A percentile compares a stretch with the other conserved stretches of the same genome.
Conservation (phyloP, 2,113 vertebrate species). For the Marmota monax region DNA sequence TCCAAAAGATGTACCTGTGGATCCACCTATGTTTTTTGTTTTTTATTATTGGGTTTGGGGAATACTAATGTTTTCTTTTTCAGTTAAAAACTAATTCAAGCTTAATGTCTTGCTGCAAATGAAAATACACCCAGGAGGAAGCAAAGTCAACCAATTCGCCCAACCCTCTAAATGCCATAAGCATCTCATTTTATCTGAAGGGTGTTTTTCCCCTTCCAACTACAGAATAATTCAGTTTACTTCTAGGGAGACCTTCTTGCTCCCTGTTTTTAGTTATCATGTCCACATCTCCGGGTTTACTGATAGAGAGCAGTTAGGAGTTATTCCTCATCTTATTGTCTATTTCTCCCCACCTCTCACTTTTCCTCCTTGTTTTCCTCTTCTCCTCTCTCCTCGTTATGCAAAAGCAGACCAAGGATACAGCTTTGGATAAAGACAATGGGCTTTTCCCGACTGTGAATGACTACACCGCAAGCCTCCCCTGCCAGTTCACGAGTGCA, state of each 20-base stretch:
- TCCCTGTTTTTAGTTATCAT: background rate
- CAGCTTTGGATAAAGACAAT: conserved; percentile 72
- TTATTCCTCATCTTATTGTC: background rate
- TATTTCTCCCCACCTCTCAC: background rate
- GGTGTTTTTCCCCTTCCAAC: background rate
- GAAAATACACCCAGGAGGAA: conserved; percentile 25
- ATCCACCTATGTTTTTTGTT: conserved; percentile 10
- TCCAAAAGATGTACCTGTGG: conserved; percentile 73
- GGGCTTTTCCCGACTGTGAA: conserved; percentile 59
- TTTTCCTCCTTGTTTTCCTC: background rate
- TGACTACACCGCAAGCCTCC: background rate
- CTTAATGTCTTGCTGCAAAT: conserved; percentile 19
- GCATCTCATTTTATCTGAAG: conserved; percentile 41
- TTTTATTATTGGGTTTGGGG: background rate
- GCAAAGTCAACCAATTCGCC: background rate
- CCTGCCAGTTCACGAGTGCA: background rate
- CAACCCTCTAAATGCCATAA: background rate
- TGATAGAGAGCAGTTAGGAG: background rate
- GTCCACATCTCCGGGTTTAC: background rate
- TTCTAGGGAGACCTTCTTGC: conserved; percentile 14
- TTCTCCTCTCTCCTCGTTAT: background rate
- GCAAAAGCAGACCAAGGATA: background rate
- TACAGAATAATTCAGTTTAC: conserved; percentile 19
- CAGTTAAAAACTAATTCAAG: conserved; percentile 49
- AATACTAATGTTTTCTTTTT: background rate